These are phyloP conservation scores for Oryctolagus cuniculus DNA, from an alignment of 2,113 vertebrate genomes.

Conservation along the genomic window mOryCun1.1 NC_091449.1:37105001-37105500, in stretches of 20 bases:
- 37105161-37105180: background rate
- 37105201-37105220: background rate
- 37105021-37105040: background rate
- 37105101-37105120: constrained; percentile 55
- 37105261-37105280: background rate
- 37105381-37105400: constrained; percentile 80
- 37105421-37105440: background rate
- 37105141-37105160: background rate
- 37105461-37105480: background rate
- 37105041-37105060: constrained; percentile 45
- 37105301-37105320: background rate
- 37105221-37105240: background rate
- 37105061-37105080: constrained; percentile 39
- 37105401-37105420: constrained; percentile 74
- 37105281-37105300: background rate
- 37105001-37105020: background rate
- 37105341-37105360: background rate
- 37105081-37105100: constrained; percentile 70
- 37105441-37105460: background rate
- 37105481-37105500: background rate
- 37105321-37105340: background rate
- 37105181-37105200: background rate
- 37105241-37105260: background rate
- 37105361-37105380: constrained; percentile 22
- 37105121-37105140: background rate